Evolutionary conservation across 2,113 vertebrate species (phyloP), one percentile per base, ranked within the genome.

Genomic region (Megalops atlanticus): DNA sequence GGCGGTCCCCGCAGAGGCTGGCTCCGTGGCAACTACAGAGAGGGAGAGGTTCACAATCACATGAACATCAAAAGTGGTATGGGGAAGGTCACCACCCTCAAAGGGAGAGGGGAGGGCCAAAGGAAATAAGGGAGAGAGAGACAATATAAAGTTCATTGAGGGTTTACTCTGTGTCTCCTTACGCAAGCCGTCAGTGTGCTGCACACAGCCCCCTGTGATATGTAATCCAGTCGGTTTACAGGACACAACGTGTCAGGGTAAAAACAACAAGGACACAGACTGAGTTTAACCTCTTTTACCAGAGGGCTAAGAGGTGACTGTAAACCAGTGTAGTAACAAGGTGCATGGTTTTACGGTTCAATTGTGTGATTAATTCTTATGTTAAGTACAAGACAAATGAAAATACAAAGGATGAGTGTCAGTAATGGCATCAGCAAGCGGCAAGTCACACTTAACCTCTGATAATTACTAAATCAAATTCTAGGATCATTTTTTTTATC

Each of bases 61-160:
- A 14, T 74, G 76, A 79, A 91, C 91, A 91, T 93, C 90, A 93
- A 92, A 93, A 87, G 80, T 82, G 82, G 72, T 84, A 79, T 84
- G 82, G 80, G 73, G 82, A 82, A 87, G 88, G 87, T 86, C 87
- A 84, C 84, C 85, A 89, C 86, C 87, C 84, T 83, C 85, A 87
- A 82, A 78, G 73, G 88, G 88, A 74, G 78, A 76, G 79, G 83
- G 49, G 21, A 10, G 81, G 90, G 90, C 89, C 89, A 85, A 87
- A 91, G 88, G 86, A 79, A 75, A 83, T 71, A 81, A 74, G 76
- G 41, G 68, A 18, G 21, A 41, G 52, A 74, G 72, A 83, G 76
- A 89, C 41, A 15, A 86, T 84, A 79, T 87, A 88, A 90, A 88
- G 87, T 81, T 85, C 80, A 78, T 85, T 77, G 80, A 87, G 81